Evolutionary conservation across 2,888 invertebrate species (phyloP), one percentile per base, ranked within the genome.

Genomic region (Drosophila quinaria): DNA sequence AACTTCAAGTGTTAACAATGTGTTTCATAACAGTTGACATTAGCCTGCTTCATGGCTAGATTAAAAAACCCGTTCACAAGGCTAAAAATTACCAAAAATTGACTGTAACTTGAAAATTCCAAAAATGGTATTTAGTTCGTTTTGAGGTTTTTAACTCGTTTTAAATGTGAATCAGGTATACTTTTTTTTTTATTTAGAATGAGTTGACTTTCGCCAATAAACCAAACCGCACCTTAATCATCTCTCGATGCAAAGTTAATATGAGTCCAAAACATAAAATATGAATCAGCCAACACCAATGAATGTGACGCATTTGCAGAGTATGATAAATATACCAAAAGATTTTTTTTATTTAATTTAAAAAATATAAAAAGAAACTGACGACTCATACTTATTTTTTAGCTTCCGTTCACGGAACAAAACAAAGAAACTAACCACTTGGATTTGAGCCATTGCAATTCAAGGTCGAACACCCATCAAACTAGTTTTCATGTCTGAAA

Each of bases 401-500:
- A n/a, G 66, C 76, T 76, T 76, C 76, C 76, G 76, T 65, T 60
- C n/a, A 51, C 22, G 22, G 52, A 59, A 25, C 70, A 44, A 35
- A 64, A 60, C 52, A 64, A 58, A 65, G 51, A 66, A 47, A 58
- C 37, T 10, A 39, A 44, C 22, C 58, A 65, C 47, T 56, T 58
- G 51, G 44, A 46, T 17, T 54, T 13, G 29, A 22, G 22, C 29
- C 60, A 35, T 49, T 70, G 63, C 67, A 71, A 77, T 68, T 85
- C 83, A 83, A 83, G 83, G 83, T 85, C 85, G 74, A 33, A 51
- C 70, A 70, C 60, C 64, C 56, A 60, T 50, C 46, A 76, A 78
- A 74, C 78, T 63, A 63, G 71, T 74, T 78, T 64, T 50, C n/a
- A 52, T 44, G 33, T 58, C 42, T 42, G 19, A 56, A 56, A 22